These are phyloP conservation scores for Metopia argyrocephala DNA, from an alignment of 2,888 invertebrate genomes.

Conservation along the genomic window DNA sequence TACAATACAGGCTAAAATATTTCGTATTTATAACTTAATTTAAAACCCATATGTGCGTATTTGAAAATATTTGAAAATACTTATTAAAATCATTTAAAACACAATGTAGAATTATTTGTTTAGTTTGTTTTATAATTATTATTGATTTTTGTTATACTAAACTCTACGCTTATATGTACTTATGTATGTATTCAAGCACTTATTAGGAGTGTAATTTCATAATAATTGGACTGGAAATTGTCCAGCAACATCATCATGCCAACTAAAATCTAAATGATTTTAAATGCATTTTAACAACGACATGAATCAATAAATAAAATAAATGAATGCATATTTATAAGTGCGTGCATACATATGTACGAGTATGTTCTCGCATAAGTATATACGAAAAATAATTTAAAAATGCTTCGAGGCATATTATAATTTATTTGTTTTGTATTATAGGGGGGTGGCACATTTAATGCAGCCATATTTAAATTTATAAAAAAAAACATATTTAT, in stretches of 20 bases:
- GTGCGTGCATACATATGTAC: background rate
- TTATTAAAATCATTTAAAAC: slow-evolving; percentile 37
- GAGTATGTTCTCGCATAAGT: background rate
- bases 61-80: slow-evolving; percentile 29
- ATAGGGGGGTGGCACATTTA: slow-evolving; percentile 25
- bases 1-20: background rate
- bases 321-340: background rate
- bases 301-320: background rate
- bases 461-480: slow-evolving; percentile 39
- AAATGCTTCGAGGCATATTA: slow-evolving; percentile 25
- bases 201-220: background rate
- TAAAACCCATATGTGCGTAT: slow-evolving; percentile 2
- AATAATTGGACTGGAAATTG: background rate
- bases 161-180: background rate
- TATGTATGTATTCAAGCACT: too few species aligned
- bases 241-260: background rate
- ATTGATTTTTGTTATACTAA: slow-evolving; percentile 44
- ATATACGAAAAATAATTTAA: background rate
- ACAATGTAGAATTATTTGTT: background rate
- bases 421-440: slow-evolving; percentile 33
- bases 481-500: slow-evolving; percentile 33
- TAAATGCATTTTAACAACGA: background rate
- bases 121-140: slow-evolving; percentile 24
- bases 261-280: background rate
- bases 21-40: slow-evolving; percentile 15